Evolutionary conservation across 1,140 invertebrate species (phyloP).

Genomic region (Dendroctonus ponderosae): DNA sequence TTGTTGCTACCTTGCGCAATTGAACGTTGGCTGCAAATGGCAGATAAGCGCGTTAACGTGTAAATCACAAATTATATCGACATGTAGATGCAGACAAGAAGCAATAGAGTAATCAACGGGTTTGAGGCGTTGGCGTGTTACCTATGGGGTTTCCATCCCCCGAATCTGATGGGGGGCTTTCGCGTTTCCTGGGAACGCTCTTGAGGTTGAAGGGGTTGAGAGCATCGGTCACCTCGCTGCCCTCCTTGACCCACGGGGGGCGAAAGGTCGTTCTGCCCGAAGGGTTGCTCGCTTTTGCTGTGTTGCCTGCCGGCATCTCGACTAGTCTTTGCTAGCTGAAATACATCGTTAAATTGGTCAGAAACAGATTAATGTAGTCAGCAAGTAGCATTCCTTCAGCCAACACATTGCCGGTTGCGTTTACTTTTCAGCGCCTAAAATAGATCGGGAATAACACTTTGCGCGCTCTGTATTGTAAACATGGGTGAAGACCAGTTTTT

Average conservation of each 20-base stretch:
- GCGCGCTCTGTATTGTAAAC: too few species aligned
- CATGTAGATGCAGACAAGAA: too few species aligned
- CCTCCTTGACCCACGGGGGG: conserved; percentile 81
- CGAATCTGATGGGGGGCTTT: conserved; percentile 42
- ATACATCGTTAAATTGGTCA: too few species aligned
- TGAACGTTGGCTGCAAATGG: conserved; percentile 9
- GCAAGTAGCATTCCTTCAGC: too few species aligned
- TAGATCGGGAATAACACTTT: too few species aligned
- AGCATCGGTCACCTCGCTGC: conserved; percentile 60
- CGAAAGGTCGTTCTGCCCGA: conserved; percentile 64
- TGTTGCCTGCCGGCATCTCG: conserved; percentile 42
- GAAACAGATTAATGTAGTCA: too few species aligned
- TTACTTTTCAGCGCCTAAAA: too few species aligned
- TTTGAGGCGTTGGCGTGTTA: conserved; percentile 36
- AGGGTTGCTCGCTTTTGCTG: conserved; percentile 33
- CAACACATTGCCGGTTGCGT: too few species aligned
- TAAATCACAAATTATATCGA: too few species aligned
- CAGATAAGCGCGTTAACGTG: not conserved
- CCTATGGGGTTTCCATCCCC: conserved; percentile 45
- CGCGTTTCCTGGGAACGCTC: conserved; percentile 23
- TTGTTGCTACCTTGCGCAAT: conserved; percentile 21
- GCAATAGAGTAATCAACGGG: too few species aligned
- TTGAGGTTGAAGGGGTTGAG: conserved; percentile 47
- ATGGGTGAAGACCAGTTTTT: too few species aligned
- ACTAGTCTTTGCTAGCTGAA: not conserved